A percentile compares a stretch with the other conserved stretches of the same genome.
phyloP scores from a whole-genome alignment of 2,888 invertebrate genomes.

The Drosophila aldrichi region DNA sequence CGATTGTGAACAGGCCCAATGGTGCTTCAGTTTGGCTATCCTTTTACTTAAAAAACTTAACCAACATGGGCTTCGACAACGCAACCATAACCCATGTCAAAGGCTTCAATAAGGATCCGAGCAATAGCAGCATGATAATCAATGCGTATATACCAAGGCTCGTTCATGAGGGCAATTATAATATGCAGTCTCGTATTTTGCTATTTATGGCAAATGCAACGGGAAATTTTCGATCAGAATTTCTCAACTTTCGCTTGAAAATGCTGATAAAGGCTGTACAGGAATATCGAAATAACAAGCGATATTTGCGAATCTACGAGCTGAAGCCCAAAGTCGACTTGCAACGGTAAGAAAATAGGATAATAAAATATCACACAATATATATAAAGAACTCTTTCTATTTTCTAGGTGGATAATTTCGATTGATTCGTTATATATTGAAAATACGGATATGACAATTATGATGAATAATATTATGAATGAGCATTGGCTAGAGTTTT shows the following conservation, averaged over 20 bases:
- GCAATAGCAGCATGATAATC: slow-evolving; percentile 46
- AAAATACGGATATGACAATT: slow-evolving; percentile 59
- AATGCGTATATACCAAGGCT: slow-evolving; percentile 51
- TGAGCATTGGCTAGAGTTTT: slow-evolving; percentile 62
- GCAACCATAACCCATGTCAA: slow-evolving; percentile 52
- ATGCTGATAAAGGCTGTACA: slow-evolving; percentile 44
- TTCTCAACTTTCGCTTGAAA: slow-evolving; percentile 48
- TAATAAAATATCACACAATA: not conserved
- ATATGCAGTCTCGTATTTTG: slow-evolving; percentile 35
- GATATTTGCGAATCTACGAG: slow-evolving; percentile 55
- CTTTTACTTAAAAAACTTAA: slow-evolving; percentile 32
- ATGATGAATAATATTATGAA: slow-evolving; percentile 45
- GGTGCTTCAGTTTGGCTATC: slow-evolving; percentile 41
- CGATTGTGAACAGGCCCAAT: slow-evolving; percentile 7
- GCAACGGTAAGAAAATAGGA: slow-evolving; percentile 59
- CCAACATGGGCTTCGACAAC: slow-evolving; percentile 53
- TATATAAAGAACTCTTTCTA: not conserved
- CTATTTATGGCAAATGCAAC: slow-evolving; percentile 49
- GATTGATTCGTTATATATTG: slow-evolving; percentile 52
- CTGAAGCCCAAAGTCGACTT: slow-evolving; percentile 48
- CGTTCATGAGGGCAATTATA: slow-evolving; percentile 38
- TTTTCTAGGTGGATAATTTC: slow-evolving; percentile 53
- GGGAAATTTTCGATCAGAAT: slow-evolving; percentile 52
- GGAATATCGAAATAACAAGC: slow-evolving; percentile 56
- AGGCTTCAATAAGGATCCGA: slow-evolving; percentile 64